phyloP scores from a whole-genome alignment of 2,888 invertebrate genomes.

The Ametastegia equiseti region DNA sequence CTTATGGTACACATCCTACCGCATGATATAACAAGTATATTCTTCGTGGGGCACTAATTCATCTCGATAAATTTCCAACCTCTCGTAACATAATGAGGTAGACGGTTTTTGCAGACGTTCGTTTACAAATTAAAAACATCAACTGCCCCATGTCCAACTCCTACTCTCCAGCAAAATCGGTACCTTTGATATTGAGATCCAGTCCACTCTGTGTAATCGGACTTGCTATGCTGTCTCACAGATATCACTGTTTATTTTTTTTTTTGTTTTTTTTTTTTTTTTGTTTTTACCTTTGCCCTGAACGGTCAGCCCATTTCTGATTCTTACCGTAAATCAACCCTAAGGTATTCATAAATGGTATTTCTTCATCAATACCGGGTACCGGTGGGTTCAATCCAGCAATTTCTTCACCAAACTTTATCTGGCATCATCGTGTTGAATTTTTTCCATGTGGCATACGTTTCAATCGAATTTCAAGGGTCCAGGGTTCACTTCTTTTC shows the following conservation, averaged over 20 bases:
- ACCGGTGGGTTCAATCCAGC: no score
- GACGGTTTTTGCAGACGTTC: slow-evolving; percentile 27
- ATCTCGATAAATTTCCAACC: not conserved
- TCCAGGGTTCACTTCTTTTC: no score
- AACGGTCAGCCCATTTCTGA: not conserved
- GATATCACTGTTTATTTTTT: slow-evolving; percentile 21
- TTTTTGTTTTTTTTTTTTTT: not conserved
- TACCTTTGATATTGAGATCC: slow-evolving; percentile 43
- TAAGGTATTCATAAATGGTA: not conserved
- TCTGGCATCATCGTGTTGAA: no score
- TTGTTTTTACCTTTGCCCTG: not conserved
- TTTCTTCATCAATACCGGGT: no score
- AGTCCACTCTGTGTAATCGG: slow-evolving; percentile 32
- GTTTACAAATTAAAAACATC: slow-evolving; percentile 46
- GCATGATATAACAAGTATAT: slow-evolving; percentile 7
- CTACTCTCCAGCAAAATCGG: slow-evolving; percentile 12
- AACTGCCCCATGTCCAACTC: slow-evolving; percentile 12
- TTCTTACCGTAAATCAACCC: not conserved
- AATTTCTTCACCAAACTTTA: no score
- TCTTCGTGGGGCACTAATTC: not conserved
- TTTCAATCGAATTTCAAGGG: no score
- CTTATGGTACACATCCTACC: not conserved
- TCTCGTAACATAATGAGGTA: not conserved
- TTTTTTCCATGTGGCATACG: no score
- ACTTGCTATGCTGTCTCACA: slow-evolving; percentile 6